Conservation (phyloP, 2,888 invertebrate species). For the Mongoloraphidia duomilia region DNA sequence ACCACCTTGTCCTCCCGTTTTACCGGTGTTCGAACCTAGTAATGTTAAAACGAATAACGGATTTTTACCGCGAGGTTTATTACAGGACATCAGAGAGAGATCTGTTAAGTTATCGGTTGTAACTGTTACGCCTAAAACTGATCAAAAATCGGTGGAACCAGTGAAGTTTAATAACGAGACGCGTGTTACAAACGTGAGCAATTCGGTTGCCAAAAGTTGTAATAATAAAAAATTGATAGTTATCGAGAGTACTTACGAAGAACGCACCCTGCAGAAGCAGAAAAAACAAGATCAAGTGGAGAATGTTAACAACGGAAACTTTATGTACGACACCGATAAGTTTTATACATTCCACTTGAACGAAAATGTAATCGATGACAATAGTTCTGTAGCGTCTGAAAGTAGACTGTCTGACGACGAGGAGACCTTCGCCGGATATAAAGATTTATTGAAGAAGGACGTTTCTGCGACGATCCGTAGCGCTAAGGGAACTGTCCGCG, state of each 20-base stretch:
- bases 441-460: conserved; percentile 48
- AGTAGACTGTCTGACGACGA: conserved; percentile 30
- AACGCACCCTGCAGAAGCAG: conserved; percentile 36
- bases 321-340: conserved; percentile 58
- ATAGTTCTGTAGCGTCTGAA: conserved; percentile 30
- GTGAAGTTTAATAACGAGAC: conserved; percentile 9
- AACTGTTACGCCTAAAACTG: conserved; percentile 3
- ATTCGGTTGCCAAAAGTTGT: neutral
- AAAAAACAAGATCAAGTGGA: conserved; percentile 31
- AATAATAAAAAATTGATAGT: conserved; percentile 21
- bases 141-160: conserved; percentile 6
- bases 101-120: conserved; percentile 34
- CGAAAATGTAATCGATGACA: conserved; percentile 43
- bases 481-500: conserved; percentile 83
- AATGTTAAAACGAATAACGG: conserved; percentile 25
- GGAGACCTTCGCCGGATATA: conserved; percentile 66
- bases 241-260: conserved; percentile 54
- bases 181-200: neutral
- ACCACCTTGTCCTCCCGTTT: conserved; percentile 25
- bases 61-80: conserved; percentile 49
- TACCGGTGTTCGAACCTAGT: conserved; percentile 12
- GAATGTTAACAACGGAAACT: conserved; percentile 36
- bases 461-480: conserved; percentile 71
- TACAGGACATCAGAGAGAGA: conserved; percentile 56
- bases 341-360: conserved; percentile 73